Base-by-base conservation (phyloP, 2,113 vertebrate genomes). In the Noturus placidus region DNA sequence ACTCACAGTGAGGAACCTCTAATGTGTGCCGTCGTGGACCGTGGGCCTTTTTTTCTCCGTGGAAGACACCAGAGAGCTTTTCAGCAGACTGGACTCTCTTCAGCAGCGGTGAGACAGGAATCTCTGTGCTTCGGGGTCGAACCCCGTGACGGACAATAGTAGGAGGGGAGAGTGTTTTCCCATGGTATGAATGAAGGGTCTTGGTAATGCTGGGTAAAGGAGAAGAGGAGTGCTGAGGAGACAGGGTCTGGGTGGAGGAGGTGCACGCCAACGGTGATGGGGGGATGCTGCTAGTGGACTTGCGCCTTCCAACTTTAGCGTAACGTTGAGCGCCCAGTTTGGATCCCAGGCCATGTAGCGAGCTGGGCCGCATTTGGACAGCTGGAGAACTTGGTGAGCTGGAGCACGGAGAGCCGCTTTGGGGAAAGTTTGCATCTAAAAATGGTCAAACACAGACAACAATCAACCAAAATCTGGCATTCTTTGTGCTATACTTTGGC, bases 251-350 rank as follows among this genome's bases (percentile, higher is more conserved):
- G 5, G 95, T 92, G 3, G 95, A 95, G 0, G 97, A 96, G 19
- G 95, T 97, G 92, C 97, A 98, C 89, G 98, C 98, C 84, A 99
- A 92, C 0, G 98, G 98, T 0, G 98, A 99, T 0, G 98, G 98
- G 0, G 98, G 98, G 89, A 99, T 99, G 93, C 96, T 99, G 95
- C 98, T 99, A 89, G 98, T 98, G 20, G 98, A 99, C 92, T 99
- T 99, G 81, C 98, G 96, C 2, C 98, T 97, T 19, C 97, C 96
- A 5, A 95, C 94, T 92, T 98, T 99, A 79, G 92, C 92, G 92
- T 95, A 97, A 81, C 97, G 97, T 0, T 96, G 97, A 0, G 95
- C 95, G 74, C 92, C 95, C 10, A 99, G 95, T 91, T 99, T 99
- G 86, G 98, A 95, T 0, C 96, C 96, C 86, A 99, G 93, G 86